Evolutionary conservation across 2,797 vertebrate genomes (phyloP).

Genomic region (Otolemur crassicaudatus): DNA sequence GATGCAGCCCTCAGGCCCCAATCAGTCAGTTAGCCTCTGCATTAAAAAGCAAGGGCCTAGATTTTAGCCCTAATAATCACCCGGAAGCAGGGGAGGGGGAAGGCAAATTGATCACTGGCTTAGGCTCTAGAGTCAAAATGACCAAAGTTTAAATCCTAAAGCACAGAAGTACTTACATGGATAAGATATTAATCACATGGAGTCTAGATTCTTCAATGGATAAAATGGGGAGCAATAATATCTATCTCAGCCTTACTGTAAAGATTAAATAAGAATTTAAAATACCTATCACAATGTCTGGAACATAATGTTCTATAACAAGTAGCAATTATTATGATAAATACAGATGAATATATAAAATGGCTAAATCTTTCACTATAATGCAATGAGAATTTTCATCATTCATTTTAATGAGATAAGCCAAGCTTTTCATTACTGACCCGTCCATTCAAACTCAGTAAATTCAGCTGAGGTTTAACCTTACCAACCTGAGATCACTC

Average conservation of each 20-base stretch:
- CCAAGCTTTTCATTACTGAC: constrained; percentile 25
- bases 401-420: not conserved
- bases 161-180: not conserved
- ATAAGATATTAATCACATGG: not conserved
- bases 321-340: constrained; percentile 36
- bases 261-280: constrained; percentile 51
- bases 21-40: not conserved
- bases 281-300: not conserved
- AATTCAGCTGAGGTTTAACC: constrained; percentile 1
- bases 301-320: not conserved
- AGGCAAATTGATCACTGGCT: not conserved
- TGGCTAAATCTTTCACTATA: not conserved
- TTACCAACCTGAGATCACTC: constrained; percentile 35
- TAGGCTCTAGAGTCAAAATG: not conserved
- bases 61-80: not conserved
- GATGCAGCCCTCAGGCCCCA: not conserved
- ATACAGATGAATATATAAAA: constrained; percentile 31
- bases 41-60: constrained; percentile 1
- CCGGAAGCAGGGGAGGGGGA: not conserved
- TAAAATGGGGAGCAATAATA: not conserved
- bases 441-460: not conserved
- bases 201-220: not conserved
- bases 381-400: not conserved
- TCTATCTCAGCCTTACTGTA: not conserved
- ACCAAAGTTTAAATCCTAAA: constrained; percentile 51